Evolutionary conservation across 2,797 vertebrate species (phyloP).

Genomic region (Echiichthys vipera): DNA sequence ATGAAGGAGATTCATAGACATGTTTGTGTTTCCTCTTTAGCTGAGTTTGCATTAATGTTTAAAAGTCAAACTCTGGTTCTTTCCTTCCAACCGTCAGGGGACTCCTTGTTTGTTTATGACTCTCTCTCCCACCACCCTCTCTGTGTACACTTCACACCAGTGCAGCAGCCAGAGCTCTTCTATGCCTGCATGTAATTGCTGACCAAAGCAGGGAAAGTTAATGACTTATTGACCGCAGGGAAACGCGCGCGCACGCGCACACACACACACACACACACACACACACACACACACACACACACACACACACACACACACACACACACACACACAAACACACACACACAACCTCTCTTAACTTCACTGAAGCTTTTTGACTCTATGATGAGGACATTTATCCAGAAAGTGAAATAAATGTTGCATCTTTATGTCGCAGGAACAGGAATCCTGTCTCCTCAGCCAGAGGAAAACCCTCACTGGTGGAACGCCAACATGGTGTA

Average conservation of each 20-base stretch:
- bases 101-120: constrained; percentile 63
- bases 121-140: constrained; percentile 8
- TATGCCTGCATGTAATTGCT: constrained; percentile 88
- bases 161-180: constrained; percentile 58
- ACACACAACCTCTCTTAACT: background rate
- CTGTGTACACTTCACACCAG: constrained; percentile 35
- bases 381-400: background rate
- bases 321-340: constrained; percentile 66
- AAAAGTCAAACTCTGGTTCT: constrained; percentile 43
- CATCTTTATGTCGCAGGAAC: constrained; percentile 81
- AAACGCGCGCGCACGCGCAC: constrained; percentile 87
- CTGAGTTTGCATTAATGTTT: constrained; percentile 57
- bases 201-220: constrained; percentile 88
- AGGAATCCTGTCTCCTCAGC: constrained; percentile 94
- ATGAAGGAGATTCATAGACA: constrained; percentile 57
- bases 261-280: constrained; percentile 81
- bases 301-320: constrained; percentile 43
- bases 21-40: constrained; percentile 68
- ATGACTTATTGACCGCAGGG: constrained; percentile 85
- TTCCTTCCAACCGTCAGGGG: constrained; percentile 45
- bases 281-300: constrained; percentile 64
- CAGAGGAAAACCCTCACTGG: constrained; percentile 98
- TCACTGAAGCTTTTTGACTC: background rate
- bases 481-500: constrained; percentile 99
- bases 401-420: background rate